These are phyloP conservation scores for Dichetophora obliterata DNA, from an alignment of 2,888 invertebrate species.

Conservation along the genomic window DNA sequence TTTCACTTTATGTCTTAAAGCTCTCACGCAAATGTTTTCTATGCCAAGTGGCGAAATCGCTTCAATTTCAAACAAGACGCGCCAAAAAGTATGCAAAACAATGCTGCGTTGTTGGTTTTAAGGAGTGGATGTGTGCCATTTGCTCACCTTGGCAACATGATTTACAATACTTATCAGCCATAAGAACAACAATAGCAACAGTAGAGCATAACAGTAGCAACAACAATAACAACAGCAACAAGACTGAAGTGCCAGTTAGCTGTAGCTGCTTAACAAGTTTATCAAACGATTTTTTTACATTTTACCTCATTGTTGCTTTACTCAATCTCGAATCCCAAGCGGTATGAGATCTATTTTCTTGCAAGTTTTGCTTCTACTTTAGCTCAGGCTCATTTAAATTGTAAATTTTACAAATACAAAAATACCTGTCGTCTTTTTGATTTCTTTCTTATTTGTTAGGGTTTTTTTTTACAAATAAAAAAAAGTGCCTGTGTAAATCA, in stretches of 20 bases:
- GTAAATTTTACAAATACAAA: conserved; percentile 3
- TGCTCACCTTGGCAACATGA: conserved; percentile 42
- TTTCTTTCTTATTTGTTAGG: too few species aligned
- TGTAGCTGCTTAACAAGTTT: conserved; percentile 10
- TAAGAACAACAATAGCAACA: conserved; percentile 47
- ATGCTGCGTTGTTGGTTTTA: too few species aligned
- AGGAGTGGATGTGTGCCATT: background rate
- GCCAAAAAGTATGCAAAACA: conserved; percentile 7
- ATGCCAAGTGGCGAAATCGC: too few species aligned
- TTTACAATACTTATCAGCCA: background rate
- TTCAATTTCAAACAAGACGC: background rate
- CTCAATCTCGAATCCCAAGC: too few species aligned
- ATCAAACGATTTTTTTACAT: background rate
- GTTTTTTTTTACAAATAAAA: too few species aligned
- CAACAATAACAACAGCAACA: background rate
- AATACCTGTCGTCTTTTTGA: too few species aligned
- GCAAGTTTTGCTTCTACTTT: background rate
- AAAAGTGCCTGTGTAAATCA: too few species aligned
- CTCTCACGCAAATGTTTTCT: too few species aligned
- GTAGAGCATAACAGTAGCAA: background rate
- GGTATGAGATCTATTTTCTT: background rate
- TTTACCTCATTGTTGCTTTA: too few species aligned
- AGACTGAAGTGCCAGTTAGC: background rate
- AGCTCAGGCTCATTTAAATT: background rate
- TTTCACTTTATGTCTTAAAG: too few species aligned